Base-by-base conservation (phyloP, 2,797 vertebrate species). In the Neopelma chrysocephalum region DNA sequence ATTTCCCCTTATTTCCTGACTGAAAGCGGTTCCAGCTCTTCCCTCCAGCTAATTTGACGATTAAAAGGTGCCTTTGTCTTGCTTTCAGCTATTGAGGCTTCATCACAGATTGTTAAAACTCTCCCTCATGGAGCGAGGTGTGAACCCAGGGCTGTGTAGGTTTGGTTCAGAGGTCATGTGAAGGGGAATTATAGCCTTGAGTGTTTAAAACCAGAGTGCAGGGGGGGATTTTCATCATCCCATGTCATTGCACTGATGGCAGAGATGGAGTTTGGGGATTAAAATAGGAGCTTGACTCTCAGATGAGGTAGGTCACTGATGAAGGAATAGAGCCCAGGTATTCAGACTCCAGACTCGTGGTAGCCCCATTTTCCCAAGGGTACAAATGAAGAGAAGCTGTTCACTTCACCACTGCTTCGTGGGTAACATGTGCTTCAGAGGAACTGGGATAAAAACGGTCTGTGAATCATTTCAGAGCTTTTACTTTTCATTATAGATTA, bases 1-100 rank as follows among this genome's bases (percentile, higher is more conserved):
- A 85, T 93, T 97, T 94, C 93, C 93, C 93, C 93, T 96, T 93
- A 83, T 93, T 90, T 92, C 65, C 62, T 72, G 36, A 62, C 87
- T 92, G 94, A 96, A 93, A 95, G 94, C 70, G 81, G 56, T 85
- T 89, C 76, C 83, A 90, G 78, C 83, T 94, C 91, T 96, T 95
- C 91, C 92, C 85, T 95, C 84, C 87, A 96, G 92, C 95, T 94
- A 96, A 93, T 94, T 48, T 88, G 82, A 86, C 4, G n/a, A 87
- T 80, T 93, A 94, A 95, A 96, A 87, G 94, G 73, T 96, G 93
- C n/a, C 21, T 96, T 96, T 97, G 96, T 96, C 94, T 94, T 82
- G 72, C 94, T 94, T 96, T 93, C 92, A 93, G 87, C 89, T 94
- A 96, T 97, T 93, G 85, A 96, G 88, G 32, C 61, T 87, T 86